Evolutionary conservation across 2,888 invertebrate species (phyloP), one percentile per base, ranked within the genome.

Genomic region (Drosophila phalerata): DNA sequence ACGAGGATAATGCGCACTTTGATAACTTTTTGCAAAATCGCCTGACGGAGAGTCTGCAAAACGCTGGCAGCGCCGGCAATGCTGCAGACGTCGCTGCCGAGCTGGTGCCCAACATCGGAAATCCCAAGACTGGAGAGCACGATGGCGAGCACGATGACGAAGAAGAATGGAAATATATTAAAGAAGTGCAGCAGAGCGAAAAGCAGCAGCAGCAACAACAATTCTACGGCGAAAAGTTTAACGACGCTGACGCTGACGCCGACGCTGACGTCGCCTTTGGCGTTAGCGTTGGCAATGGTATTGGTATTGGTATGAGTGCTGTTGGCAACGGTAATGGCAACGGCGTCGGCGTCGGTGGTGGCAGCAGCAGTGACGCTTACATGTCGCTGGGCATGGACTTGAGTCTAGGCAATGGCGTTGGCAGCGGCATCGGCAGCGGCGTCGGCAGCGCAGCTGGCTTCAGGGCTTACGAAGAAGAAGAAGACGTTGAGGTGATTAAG

Each of bases 101-200:
- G 62, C 68, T 79, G 75, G 77, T 69, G 74, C 78, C 74, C 57
- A 84, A 66, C 76, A 73, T 85, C 73, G 80, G 83, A 22, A 22
- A 22, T 48, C 73, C 80, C 65, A 91, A 91, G 78, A 85, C 85
- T 70, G 91, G 86, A 5, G 89, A 89, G 64, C 77, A 81, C 71
- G 87, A 86, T 71, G 81, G 47, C 9, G 70, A 72, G 66, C 72
- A 81, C 63, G 90, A 90, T 48, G 91, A 91, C 81, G 97, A 97
- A 93, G 97, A 97, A 95, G 97, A 97, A 95, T 97, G 96, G 97
- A 96, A 97, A 92, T 97, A 96, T 92, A 95, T 94, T 84, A 95
- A 94, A 82, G 94, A 95, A 91, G 95, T 94, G 90, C 94, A 94
- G 85, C 94, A 94, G 85, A 91, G 91, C 85, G 92, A 92, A 84